Conservation (phyloP, 2,797 vertebrate species). For the Limosa lapponica region DNA sequence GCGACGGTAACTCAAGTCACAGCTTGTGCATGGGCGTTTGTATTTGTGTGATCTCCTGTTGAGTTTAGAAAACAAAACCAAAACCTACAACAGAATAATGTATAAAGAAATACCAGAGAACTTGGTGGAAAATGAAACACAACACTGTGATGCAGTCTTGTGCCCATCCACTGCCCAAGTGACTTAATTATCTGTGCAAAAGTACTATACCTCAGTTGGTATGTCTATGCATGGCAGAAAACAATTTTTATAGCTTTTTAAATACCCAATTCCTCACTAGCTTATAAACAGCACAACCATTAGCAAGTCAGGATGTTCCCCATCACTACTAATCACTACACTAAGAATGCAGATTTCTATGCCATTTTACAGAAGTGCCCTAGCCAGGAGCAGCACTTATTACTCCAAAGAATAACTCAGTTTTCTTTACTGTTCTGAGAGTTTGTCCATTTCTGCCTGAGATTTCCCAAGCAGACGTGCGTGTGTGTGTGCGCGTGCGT, state of each 20-base stretch:
- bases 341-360: neutral
- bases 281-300: neutral
- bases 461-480: neutral
- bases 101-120: neutral
- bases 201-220: neutral
- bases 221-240: neutral
- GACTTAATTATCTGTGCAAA: neutral
- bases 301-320: neutral
- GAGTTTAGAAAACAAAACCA: constrained; percentile 58
- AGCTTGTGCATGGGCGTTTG: constrained; percentile 53
- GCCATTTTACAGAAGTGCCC: neutral
- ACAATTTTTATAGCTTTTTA: neutral
- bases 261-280: neutral
- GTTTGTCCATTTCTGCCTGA: accelerated
- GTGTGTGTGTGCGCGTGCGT: accelerated
- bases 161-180: accelerated
- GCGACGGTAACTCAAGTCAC: constrained; percentile 42
- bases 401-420: neutral
- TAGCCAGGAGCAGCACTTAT: neutral
- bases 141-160: accelerated
- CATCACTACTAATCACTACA: neutral
- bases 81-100: neutral
- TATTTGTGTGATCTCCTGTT: constrained; percentile 36
- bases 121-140: neutral
- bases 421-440: neutral